Evolutionary conservation across 2,797 vertebrate species (phyloP).

Genomic region (Hydrophis major): DNA sequence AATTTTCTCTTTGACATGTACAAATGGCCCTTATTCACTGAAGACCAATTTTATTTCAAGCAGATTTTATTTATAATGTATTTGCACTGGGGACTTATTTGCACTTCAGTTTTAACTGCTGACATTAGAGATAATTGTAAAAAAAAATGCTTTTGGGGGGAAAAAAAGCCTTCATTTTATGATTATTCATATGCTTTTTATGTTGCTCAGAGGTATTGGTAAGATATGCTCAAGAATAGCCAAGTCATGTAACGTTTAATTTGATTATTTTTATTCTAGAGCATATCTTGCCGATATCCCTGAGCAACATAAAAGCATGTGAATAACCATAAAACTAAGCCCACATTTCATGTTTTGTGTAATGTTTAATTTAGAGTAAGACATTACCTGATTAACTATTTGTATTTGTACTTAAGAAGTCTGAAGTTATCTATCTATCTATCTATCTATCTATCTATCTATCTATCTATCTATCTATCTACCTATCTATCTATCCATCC

Average conservation of each 20-base stretch:
- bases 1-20: not conserved
- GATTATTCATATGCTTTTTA: not conserved
- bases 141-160: not conserved
- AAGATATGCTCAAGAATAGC: not conserved
- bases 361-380: not conserved
- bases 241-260: not conserved
- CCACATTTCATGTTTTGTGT: not conserved
- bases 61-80: not conserved
- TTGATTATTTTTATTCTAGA: not conserved
- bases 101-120: not conserved
- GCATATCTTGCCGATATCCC: not conserved
- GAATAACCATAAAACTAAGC: not conserved
- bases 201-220: not conserved
- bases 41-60: not conserved
- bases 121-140: not conserved
- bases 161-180: not conserved
- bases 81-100: not conserved
- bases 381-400: not conserved
- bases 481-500: too few relatives aligned
- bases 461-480: too few relatives aligned
- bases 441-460: not conserved
- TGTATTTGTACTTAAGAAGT: not conserved
- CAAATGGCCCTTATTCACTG: not conserved
- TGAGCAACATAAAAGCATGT: not conserved
- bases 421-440: not conserved